Base-by-base conservation (phyloP, 2,888 invertebrate species). In the Linhomoeus sp. region DNA sequence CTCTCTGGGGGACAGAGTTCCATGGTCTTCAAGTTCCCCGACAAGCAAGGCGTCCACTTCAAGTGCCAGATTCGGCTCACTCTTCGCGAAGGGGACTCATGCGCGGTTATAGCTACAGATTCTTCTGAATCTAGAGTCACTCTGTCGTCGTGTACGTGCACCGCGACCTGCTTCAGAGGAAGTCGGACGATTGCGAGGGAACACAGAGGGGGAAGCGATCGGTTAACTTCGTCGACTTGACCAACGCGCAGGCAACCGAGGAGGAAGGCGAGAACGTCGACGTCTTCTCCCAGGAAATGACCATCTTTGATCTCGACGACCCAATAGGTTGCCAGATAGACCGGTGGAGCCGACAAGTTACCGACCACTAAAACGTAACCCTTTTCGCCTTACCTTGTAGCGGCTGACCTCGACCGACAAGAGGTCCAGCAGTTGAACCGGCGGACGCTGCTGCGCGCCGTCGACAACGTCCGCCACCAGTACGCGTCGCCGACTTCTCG, bases 11-110 rank as follows among this genome's bases (percentile, higher is more conserved):
- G 29, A 5, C 44, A 44, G 23, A 23, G 9, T 3, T 45, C 50
- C 17, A 45, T 56, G 57, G 60, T 60, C 1, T 61, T 58, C 57
- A 61, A 61, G 49, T 60, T 58, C 43, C 60, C 60, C 14, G 60
- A 60, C 44, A 56, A 58, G 41, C 53, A 56, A 2, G 56, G 57
- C 1, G 51, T 60, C 9, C 59, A 56, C 49, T 60, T 60, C 52
- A 55, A 60, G 48, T 60, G 60, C 43, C 57, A 58, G 45, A 57
- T 60, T 22, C 46, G 58, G 29, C 50, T 60, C 12, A 52, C 53
- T 12, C 45, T 57, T 20, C 59, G 58, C 49, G 54, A 59, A 29
- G 50, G 33, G 25, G 45, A 23, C 33, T 33, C 36, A 15, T 49
- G 49, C 41, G 12, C 23, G 39, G 47, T 47, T 5, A 12, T 5